Base-by-base conservation (phyloP, 2,113 vertebrate genomes). In the Tichodroma muraria region DNA sequence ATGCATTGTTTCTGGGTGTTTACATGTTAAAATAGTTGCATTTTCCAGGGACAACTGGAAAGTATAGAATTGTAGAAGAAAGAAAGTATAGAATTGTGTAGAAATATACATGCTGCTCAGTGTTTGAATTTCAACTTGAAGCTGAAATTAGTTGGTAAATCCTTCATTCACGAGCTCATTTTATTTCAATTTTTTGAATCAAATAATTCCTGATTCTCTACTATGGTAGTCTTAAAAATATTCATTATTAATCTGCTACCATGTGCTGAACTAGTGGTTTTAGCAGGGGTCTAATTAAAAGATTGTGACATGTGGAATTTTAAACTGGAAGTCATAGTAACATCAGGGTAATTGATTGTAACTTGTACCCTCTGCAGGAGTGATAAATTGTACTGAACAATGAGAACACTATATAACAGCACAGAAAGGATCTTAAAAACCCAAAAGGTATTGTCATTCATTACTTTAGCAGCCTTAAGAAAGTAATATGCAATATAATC, bases 231-330 rank as follows among this genome's bases (percentile, higher is more conserved):
- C 33, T 83, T 80, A 31, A 76, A 90, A 92, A 77, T 45, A 57
- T 8, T 59, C 4, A 40, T 81, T 66, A 83, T 80, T 97, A 93
- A 98, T 97, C 98, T 97, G 23, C 97, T 96, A 77, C 95, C 94
- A 65, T 97, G 97, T 38, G 65, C 38, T 13, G 87, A 94, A 69
- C 97, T 97, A 63, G 94, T 92, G 10, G 94, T 97, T 97, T 97
- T 98, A 47, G 98, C 95, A 16, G 97, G 96, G 3, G 91, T 98
- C 97, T 98, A 98, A 78, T 76, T 97, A 80, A 97, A 89, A 83
- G 97, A 98, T 77, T 97, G 95, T 98, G 86, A 95, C 96, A 95
- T 24, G 92, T 23, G 13, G 17, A 59, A 72, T 54, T 85, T 84
- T 72, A 77, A 75, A 54, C 19, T 21, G 13, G 6, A 79, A 69